These are phyloP conservation scores for Craterocephalus amniculus DNA, from an alignment of 2,797 vertebrate genomes.

Conservation along the genomic window DNA sequence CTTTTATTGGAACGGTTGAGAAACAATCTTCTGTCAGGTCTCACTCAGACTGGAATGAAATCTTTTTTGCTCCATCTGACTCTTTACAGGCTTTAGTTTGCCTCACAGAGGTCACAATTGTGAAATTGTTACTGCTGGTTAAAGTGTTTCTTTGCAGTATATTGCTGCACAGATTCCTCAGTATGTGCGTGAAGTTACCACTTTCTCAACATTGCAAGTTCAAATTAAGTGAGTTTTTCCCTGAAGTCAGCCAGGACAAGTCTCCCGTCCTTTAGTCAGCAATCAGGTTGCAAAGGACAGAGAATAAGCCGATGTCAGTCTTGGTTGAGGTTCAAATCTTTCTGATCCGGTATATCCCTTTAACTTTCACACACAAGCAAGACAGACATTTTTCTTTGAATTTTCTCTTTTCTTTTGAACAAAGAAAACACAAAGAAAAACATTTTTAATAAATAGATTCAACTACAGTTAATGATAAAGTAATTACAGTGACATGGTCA, in stretches of 20 bases:
- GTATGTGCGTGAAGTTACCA: background rate
- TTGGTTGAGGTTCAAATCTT: background rate
- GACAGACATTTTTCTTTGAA: background rate
- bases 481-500: no score
- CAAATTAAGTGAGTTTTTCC: background rate
- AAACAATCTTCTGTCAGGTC: constrained; percentile 63
- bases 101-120: constrained; percentile 11
- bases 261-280: background rate
- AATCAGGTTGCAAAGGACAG: background rate
- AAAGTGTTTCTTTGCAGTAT: constrained; percentile 12
- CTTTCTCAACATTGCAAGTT: background rate
- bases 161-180: background rate
- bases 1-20: constrained; percentile 62
- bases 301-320: background rate
- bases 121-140: constrained; percentile 29
- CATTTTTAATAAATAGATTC: no score
- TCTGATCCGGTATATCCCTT: background rate
- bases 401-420: no score
- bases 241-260: background rate
- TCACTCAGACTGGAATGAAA: constrained; percentile 56
- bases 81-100: constrained; percentile 27
- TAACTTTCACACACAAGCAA: no score
- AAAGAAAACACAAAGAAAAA: no score
- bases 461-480: no score
- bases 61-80: constrained; percentile 18